A percentile compares a stretch with the other conserved stretches of the same genome.
These are phyloP conservation scores for Mus minutoides DNA, from an alignment of 2,797 vertebrate species.

Conservation along the genomic window DNA sequence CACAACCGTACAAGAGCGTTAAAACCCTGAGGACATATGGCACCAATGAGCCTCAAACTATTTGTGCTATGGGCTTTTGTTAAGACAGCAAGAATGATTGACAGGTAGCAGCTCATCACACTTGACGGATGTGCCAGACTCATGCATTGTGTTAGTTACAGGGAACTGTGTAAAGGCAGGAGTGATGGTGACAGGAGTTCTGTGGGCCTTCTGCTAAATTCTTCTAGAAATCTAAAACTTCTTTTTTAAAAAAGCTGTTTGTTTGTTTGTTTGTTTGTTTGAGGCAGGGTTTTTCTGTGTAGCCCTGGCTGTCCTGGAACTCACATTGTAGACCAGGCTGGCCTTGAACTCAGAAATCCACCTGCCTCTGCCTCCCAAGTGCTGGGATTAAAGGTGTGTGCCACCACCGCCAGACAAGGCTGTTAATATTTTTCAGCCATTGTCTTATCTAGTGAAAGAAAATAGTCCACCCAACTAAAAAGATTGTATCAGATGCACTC, in stretches of 20 bases:
- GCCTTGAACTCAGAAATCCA: no score
- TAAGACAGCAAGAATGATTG: background rate
- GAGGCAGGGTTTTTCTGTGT: no score
- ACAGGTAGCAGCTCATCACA: background rate
- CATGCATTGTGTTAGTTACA: background rate
- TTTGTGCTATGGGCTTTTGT: background rate
- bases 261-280: background rate
- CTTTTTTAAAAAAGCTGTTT: background rate
- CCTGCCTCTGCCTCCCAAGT: no score
- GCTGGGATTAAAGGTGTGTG: no score
- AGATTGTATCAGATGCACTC: background rate
- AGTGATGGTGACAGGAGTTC: background rate
- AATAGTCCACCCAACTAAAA: background rate
- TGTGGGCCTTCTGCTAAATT: background rate
- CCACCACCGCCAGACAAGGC: background rate
- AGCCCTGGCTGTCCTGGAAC: no score
- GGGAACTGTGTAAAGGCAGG: background rate
- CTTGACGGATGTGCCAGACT: background rate
- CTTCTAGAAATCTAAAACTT: background rate
- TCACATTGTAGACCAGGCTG: no score
- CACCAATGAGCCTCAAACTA: background rate
- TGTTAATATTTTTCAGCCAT: background rate
- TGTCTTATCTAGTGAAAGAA: background rate
- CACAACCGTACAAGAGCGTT: background rate
- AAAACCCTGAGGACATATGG: background rate